phyloP scores from a whole-genome alignment of 2,888 invertebrate genomes.

The Parnassius glacialis region DNA sequence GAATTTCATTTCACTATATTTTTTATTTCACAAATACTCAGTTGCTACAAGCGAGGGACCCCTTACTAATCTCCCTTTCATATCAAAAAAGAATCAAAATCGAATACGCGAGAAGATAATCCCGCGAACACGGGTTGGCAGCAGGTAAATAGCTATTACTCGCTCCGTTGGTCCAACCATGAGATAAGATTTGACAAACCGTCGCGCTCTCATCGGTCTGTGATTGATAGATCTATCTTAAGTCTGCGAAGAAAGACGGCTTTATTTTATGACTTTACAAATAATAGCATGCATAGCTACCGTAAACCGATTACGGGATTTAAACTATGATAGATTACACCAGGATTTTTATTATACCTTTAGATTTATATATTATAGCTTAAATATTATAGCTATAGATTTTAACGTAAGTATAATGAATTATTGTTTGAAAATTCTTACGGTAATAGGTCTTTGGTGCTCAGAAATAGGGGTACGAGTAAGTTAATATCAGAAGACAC shows the following conservation, averaged over 20 bases:
- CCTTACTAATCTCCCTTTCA: slow-evolving; percentile 55
- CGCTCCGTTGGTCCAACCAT: slow-evolving; percentile 63
- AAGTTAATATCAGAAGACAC: too few relatives aligned
- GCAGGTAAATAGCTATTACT: slow-evolving; percentile 78
- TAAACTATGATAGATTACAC: slow-evolving; percentile 7
- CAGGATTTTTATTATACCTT: too few relatives aligned
- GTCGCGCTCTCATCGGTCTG: slow-evolving; percentile 44
- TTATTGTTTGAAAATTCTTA: too few relatives aligned
- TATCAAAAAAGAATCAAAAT: slow-evolving; percentile 66
- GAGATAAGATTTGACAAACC: slow-evolving; percentile 68
- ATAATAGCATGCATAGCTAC: slow-evolving; percentile 8
- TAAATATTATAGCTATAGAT: too few relatives aligned
- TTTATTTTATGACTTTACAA: slow-evolving; percentile 53
- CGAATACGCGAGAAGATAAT: slow-evolving; percentile 61
- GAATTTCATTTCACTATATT: background rate
- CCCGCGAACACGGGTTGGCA: slow-evolving; percentile 51
- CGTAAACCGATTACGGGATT: slow-evolving; percentile 1
- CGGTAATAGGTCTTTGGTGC: too few relatives aligned
- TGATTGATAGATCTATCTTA: slow-evolving; percentile 67
- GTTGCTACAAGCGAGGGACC: slow-evolving; percentile 43
- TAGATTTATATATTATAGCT: too few relatives aligned
- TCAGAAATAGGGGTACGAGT: too few relatives aligned
- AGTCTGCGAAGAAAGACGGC: slow-evolving; percentile 51
- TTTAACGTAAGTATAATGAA: too few relatives aligned
- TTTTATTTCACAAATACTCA: background rate